Base-by-base conservation (phyloP, 1,140 invertebrate genomes). In the Liolophura sinensis region DNA sequence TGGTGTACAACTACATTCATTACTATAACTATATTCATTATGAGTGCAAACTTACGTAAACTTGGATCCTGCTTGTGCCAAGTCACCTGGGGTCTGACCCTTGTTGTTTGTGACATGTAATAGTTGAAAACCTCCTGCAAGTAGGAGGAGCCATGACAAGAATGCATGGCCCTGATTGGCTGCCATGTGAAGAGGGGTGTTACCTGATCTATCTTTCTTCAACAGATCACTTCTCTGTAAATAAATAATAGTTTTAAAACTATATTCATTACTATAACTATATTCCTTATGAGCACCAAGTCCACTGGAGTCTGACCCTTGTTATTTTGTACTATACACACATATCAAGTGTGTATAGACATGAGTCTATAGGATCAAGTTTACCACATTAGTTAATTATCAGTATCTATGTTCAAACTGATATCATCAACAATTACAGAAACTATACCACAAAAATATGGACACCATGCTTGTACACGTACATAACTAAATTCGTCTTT, bases 181-280 rank as follows among this genome's bases (percentile, higher is more conserved):
- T 46, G 73, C 70, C 11, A 82, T 70, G 59, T 82, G 80, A 47
- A 82, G 65, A 1, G 75, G 64, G 31, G 73, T 78, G 65, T 82
- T 76, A 9, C 80, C 80, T 61, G 75, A 66, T 12, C 46, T 55
- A 66, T 82, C 77, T 54, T 55, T 56, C 59, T 72, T 65, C 6
- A 56, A 64, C 3, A 78, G 54, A 49, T 79, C 69, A 70, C 71
- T 73, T 67, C 76, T 74, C 78, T 80, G 60, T 18, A 52, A 64
- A 63, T 62, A 64, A 15, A 68, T 52, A 60, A 54, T 56, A 55
- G 31, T n/a, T n/a, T 7, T 54, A 12, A 54, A 54, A 54, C 12
- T 54, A 7, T 54, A 24, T 12, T 20, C 12, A 54, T n/a, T n/a
- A n/a, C n/a, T n/a, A n/a, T n/a, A n/a, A n/a, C n/a, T n/a, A n/a